Conservation (phyloP, 2,113 vertebrate genomes). For the Taxidea taxus region DNA sequence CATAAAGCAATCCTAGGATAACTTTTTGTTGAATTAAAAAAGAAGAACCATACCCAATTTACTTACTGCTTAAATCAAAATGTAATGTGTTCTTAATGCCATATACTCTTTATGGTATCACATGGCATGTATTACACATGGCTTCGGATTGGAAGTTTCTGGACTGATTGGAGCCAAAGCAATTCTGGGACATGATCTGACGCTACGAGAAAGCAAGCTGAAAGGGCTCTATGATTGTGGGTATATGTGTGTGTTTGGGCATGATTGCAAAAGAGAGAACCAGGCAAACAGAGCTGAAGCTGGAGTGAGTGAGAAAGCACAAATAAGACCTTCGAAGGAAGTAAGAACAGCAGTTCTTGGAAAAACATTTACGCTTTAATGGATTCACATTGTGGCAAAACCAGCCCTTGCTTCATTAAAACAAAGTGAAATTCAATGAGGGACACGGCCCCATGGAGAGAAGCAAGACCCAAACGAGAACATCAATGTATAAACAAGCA, state of each 20-base stretch:
- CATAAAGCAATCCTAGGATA: neutral
- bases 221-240: too few relatives aligned
- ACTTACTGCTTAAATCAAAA: neutral
- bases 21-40: neutral
- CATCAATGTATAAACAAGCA: neutral
- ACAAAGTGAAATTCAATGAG: neutral
- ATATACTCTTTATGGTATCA: rapidly evolving
- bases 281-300: neutral
- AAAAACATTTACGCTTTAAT: neutral
- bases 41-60: neutral
- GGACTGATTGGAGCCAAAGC: neutral
- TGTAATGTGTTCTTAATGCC: too few relatives aligned
- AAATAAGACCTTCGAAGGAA: neutral
- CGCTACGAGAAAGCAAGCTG: neutral
- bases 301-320: neutral
- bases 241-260: too few relatives aligned
- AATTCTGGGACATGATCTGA: too few relatives aligned
- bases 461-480: neutral
- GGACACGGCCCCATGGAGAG: neutral
- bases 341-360: neutral
- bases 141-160: neutral
- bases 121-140: too few relatives aligned
- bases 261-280: too few relatives aligned
- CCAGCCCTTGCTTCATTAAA: neutral
- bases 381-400: neutral